Percentiles rank a stretch among this genome's conserved stretches.
Evolutionary conservation across 2,113 vertebrate genomes (phyloP).

Genomic region (Drymodes brunneopygia): DNA sequence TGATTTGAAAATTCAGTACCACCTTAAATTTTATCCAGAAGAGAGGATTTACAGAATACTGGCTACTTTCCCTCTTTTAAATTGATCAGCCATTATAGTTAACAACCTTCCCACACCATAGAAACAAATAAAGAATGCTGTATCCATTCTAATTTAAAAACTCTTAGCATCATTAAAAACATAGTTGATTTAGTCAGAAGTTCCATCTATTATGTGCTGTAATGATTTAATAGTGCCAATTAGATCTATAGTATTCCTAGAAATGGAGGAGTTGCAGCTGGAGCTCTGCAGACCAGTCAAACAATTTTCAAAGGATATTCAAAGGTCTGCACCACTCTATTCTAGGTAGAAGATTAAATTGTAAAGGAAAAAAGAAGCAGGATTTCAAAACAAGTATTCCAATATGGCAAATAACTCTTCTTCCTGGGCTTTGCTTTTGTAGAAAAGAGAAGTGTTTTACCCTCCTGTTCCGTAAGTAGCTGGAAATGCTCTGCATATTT

Average conservation of each 20-base stretch:
- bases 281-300: neutral
- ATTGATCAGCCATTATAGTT: conserved; percentile 1
- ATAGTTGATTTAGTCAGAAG: conserved; percentile 49
- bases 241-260: conserved; percentile 49
- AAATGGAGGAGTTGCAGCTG: conserved; percentile 53
- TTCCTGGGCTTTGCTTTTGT: neutral
- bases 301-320: neutral
- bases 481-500: conserved; percentile 45
- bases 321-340: neutral
- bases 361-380: neutral
- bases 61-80: neutral
- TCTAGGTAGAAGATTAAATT: conserved; percentile 6
- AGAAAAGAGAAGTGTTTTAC: conserved; percentile 31
- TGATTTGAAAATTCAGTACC: neutral
- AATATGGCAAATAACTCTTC: neutral
- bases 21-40: conserved; percentile 26
- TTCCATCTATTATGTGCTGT: conserved; percentile 42
- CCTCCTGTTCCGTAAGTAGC: neutral
- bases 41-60: neutral
- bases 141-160: conserved; percentile 52
- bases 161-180: conserved; percentile 54
- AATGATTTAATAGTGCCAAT: conserved; percentile 61
- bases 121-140: conserved; percentile 33
- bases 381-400: conserved; percentile 24
- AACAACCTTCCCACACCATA: conserved; percentile 9